Evolutionary conservation across 2,888 invertebrate genomes (phyloP).

Genomic region (Tipula lateralis): DNA sequence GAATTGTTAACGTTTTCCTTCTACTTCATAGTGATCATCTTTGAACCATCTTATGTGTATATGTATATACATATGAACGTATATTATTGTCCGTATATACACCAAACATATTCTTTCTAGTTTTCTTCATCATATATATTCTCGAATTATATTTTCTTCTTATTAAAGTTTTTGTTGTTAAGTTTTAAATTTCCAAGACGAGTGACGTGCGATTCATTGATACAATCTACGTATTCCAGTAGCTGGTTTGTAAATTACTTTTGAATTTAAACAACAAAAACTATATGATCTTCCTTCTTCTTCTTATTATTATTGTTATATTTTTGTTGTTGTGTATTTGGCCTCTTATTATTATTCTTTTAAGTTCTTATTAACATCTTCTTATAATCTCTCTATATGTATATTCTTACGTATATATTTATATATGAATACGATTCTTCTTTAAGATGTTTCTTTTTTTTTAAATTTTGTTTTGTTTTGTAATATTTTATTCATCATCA

Average conservation of each 20-base stretch:
- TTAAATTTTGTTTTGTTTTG: constrained; percentile 13
- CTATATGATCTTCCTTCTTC: neutral
- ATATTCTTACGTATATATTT: neutral
- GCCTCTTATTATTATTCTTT: constrained; percentile 37
- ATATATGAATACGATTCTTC: neutral
- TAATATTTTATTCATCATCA: constrained; percentile 11
- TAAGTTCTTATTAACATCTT: constrained; percentile 35
- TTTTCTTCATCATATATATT: neutral
- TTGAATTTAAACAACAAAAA: constrained; percentile 37
- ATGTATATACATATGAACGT: neutral
- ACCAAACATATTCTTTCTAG: neutral
- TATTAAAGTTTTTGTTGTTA: neutral
- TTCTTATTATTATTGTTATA: neutral
- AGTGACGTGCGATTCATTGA: constrained; percentile 29
- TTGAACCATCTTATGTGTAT: neutral
- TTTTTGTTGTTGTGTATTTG: constrained; percentile 39
- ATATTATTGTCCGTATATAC: neutral
- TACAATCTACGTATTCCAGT: constrained; percentile 46
- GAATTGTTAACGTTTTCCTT: neutral
- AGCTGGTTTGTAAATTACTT: constrained; percentile 50
- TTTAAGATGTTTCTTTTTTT: neutral
- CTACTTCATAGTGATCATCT: neutral
- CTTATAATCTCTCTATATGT: constrained; percentile 2
- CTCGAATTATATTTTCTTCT: neutral
- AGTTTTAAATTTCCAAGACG: constrained; percentile 20